These are phyloP conservation scores for Semibalanus balanoides DNA, from an alignment of 1,140 invertebrate species.

Conservation along the genomic window DNA sequence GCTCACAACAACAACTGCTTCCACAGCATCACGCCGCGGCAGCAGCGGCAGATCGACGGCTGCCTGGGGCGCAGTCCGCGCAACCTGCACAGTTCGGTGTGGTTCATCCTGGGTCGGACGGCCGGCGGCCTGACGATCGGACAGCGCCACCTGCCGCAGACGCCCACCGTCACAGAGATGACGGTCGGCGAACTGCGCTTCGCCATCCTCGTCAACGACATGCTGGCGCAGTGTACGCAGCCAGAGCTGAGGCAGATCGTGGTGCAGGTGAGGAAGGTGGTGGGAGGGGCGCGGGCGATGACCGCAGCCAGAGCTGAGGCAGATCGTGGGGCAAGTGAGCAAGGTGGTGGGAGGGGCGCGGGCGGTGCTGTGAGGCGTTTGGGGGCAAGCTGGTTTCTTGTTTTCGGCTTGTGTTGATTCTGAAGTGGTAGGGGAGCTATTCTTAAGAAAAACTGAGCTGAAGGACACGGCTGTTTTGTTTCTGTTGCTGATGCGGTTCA, in stretches of 20 bases:
- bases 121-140: constrained; percentile 73
- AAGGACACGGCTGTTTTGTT: no score
- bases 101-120: constrained; percentile 80
- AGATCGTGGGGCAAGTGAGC: constrained; percentile 65
- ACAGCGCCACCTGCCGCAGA: constrained; percentile 68
- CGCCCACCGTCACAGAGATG: constrained; percentile 89
- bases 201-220: constrained; percentile 84
- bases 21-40: constrained; percentile 49
- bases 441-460: no score
- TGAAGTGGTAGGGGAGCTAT: no score
- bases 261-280: constrained; percentile 48
- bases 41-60: constrained; percentile 81
- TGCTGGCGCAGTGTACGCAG: constrained; percentile 68
- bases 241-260: constrained; percentile 88
- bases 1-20: no score
- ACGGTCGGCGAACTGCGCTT: constrained; percentile 92
- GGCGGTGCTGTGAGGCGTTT: no score
- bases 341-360: no score
- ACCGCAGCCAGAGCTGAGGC: constrained; percentile 68
- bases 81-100: constrained; percentile 89
- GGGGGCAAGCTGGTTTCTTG: no score
- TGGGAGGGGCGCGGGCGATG: background rate
- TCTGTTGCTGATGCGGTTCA: no score
- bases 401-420: no score
- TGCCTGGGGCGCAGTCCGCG: constrained; percentile 86